Base-by-base conservation (phyloP, 1,140 invertebrate species). In the Mamestra configurata region DNA sequence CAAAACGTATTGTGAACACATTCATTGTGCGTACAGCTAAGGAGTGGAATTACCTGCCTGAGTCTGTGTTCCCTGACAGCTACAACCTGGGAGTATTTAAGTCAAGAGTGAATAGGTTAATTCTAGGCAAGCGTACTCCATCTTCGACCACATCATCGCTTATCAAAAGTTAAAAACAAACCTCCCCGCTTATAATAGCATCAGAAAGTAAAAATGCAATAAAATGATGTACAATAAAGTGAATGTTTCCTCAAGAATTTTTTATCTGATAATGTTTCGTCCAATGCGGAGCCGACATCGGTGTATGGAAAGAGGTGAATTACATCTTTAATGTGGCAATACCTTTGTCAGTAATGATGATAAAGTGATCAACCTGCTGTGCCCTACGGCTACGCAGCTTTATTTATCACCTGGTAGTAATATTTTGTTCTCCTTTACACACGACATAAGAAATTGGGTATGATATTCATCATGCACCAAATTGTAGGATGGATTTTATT, bases 261-360 rank as follows among this genome's bases (percentile, higher is more conserved):
- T 43, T 66, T 66, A 66, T 66, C 35, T 40, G 61, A 66, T 66
- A 66, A 66, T 27, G 4, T 35, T 7, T 66, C n/a, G 7, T 13
- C 59, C 35, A 40, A 66, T 24, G 15, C 11, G 24, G 22, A 57
- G 4, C 11, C 22, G 31, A 37, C 31, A 40, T 66, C 61, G 35
- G 35, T 22, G 35, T 22, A 43, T 13, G n/a, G 13, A 66, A 43
- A 22, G 37, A 43, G 61, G 59, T 37, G 15, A 7, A 66, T 66
- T 66, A 43, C 20, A 40, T n/a, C 37, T 43, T 66, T 22, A 43
- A 66, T 66, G 18, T 43, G 10, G 35, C 35, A 66, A 66, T 66
- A 22, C 35, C 61, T 43, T 64, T 64, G 59, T 43, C 61, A 40
- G 24, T 66, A 66, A 66, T 66, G 61, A 66, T 40, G 61, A 66